Evolutionary conservation across 2,113 vertebrate genomes (phyloP).

Genomic region (Ophiodon elongatus): DNA sequence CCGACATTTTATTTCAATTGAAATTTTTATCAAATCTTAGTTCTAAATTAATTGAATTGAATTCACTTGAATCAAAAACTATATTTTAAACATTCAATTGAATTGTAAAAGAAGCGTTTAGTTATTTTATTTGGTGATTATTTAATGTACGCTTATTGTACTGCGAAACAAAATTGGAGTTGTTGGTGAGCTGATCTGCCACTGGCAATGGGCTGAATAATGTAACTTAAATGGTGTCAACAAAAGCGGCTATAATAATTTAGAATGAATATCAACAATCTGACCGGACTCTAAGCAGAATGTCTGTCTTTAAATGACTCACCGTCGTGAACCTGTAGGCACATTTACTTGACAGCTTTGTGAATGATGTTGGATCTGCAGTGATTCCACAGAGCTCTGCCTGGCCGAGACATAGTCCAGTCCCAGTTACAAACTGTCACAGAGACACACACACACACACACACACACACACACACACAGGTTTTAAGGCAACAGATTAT

Average conservation of each 20-base stretch:
- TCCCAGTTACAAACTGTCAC: conserved; percentile 3
- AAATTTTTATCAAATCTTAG: too few relatives aligned
- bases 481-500: conserved; percentile 12
- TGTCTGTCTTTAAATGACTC: conserved; percentile 11
- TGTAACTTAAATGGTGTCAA: conserved; percentile 5
- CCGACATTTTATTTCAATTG: too few relatives aligned
- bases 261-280: conserved; percentile 9
- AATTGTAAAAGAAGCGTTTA: background rate
- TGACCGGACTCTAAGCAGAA: background rate
- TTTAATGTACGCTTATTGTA: background rate
- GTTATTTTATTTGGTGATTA: background rate
- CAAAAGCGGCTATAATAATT: background rate
- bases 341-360: conserved; percentile 27
- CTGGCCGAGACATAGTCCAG: conserved; percentile 37
- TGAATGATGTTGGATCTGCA: conserved; percentile 24
- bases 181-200: conserved; percentile 5
- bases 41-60: background rate
- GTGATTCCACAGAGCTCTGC: conserved; percentile 1
- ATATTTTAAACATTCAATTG: background rate
- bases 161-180: too few relatives aligned
- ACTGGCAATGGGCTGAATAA: background rate
- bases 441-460: background rate
- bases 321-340: background rate
- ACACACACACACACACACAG: conserved; percentile 4
- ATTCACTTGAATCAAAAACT: background rate